Evolutionary conservation across 1,140 invertebrate species (phyloP).

Genomic region (Cydia amplana): DNA sequence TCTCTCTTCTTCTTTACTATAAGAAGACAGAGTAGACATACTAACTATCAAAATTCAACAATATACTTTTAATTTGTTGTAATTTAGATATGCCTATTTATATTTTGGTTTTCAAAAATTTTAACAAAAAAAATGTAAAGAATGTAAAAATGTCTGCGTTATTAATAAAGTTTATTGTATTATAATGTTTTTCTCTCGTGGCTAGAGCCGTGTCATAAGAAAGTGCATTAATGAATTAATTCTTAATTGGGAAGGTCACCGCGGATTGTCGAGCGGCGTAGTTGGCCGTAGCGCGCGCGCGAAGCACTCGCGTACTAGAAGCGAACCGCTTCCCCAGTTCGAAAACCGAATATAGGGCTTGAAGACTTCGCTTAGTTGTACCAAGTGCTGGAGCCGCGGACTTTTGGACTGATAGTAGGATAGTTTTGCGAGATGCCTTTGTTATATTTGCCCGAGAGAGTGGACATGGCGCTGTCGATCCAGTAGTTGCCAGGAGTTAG

Average conservation of each 20-base stretch:
- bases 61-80: background rate
- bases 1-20: constrained; percentile 18
- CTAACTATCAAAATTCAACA: background rate
- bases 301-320: constrained; percentile 74
- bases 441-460: constrained; percentile 61
- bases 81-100: background rate
- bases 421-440: constrained; percentile 61
- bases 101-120: background rate
- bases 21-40: constrained; percentile 22
- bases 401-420: background rate
- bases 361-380: constrained; percentile 73
- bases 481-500: constrained; percentile 62
- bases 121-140: background rate
- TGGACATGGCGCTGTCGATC: constrained; percentile 77
- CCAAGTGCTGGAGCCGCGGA: constrained; percentile 33
- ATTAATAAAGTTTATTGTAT: constrained; percentile 11
- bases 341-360: constrained; percentile 57
- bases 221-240: constrained; percentile 78
- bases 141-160: background rate
- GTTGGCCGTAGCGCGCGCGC: constrained; percentile 69
- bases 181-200: constrained; percentile 30
- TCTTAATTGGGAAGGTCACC: constrained; percentile 75
- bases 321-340: constrained; percentile 68
- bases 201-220: constrained; percentile 63
- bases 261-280: constrained; percentile 57